Evolutionary conservation across 2,113 vertebrate species (phyloP).

Genomic region (pig (Sus scrofa)): DNA sequence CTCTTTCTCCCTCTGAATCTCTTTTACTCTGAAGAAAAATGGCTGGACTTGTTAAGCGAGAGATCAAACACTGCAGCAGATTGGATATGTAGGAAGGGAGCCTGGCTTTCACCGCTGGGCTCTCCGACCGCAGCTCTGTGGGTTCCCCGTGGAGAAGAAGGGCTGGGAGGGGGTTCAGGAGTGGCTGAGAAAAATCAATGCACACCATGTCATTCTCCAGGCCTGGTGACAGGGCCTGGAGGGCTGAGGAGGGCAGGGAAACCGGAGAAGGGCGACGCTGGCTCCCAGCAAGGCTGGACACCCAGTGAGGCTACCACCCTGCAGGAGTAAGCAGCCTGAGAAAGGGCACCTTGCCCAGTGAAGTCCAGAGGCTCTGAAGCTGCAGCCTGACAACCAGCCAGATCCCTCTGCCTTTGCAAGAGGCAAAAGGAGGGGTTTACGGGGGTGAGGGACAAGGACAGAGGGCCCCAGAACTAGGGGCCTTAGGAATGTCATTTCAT

Average conservation of each 20-base stretch:
- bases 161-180: neutral
- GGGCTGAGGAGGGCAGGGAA: neutral
- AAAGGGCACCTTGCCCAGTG: accelerated
- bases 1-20: constrained; percentile 24
- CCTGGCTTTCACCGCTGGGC: neutral
- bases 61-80: constrained; percentile 82
- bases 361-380: neutral
- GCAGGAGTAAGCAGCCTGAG: neutral
- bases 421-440: neutral
- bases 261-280: neutral
- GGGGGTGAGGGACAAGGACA: too few relatives aligned
- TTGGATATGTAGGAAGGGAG: neutral
- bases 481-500: neutral
- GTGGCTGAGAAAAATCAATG: neutral
- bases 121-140: neutral
- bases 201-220: neutral
- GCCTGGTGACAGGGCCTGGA: neutral
- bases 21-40: constrained; percentile 72
- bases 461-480: neutral
- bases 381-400: neutral
- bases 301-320: accelerated
- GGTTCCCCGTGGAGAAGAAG: neutral
- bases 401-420: neutral
- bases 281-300: neutral
- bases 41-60: constrained; percentile 72